Base-by-base conservation (phyloP, 1,140 invertebrate genomes). In the Glomeris maerens region DNA sequence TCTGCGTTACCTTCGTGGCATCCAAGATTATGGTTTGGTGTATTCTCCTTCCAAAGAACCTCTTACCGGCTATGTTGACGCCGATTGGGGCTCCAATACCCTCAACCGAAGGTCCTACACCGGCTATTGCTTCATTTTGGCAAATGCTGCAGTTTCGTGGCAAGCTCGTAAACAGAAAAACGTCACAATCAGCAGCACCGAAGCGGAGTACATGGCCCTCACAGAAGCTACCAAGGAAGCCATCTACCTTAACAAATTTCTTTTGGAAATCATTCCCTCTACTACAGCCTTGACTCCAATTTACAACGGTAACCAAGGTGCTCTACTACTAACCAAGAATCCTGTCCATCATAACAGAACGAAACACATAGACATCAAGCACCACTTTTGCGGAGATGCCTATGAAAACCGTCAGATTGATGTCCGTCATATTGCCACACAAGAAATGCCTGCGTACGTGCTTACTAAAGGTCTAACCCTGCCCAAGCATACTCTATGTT, bases 261-360 rank as follows among this genome's bases (percentile, higher is more conserved):
- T 28, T 20, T 3, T 27, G 17, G 45, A 46, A 46, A 2, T 22
- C 20, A 14, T 20, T 26, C 17, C 20, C 23, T 2, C 2, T 20
- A 5, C 17, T 27, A n/a, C 10, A 36, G 31, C 10, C 17, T 17
- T 36, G 10, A 36, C 31, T 17, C 10, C 31, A 13, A 36, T 36
- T 36, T 36, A 36, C 31, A 36, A 36, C 17, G 66, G 67, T 52
- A 68, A 66, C 54, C 61, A 61, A 53, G 62, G 62, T 48, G 64
- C 67, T 0, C n/a, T n/a, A n/a, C n/a, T n/a, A n/a, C n/a, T n/a
- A n/a, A n/a, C n/a, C n/a, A n/a, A n/a, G n/a, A n/a, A n/a, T n/a
- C n/a, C n/a, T n/a, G n/a, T n/a, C n/a, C n/a, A n/a, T n/a, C n/a
- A n/a, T n/a, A n/a, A n/a, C n/a, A n/a, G n/a, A n/a, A n/a, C n/a